Conservation (phyloP, 1,140 invertebrate species). For the Lepidostoma basale region DNA sequence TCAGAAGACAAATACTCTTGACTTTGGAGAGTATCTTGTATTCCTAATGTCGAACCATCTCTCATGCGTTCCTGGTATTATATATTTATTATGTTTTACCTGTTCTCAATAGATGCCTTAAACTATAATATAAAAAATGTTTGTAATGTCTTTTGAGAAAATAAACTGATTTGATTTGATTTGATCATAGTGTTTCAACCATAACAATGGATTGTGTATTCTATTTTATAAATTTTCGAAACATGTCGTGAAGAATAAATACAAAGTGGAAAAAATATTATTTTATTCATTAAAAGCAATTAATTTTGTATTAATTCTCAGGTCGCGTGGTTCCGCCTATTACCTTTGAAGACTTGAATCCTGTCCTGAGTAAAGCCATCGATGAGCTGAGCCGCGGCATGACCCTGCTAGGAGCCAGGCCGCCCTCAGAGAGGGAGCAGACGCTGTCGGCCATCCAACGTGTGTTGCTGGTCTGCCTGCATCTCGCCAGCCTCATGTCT, state of each 20-base stretch:
- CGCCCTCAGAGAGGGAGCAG: conserved; percentile 65
- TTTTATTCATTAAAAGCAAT: not conserved
- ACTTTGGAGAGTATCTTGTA: too few relatives aligned
- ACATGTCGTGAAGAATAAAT: too few relatives aligned
- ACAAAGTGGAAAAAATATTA: too few relatives aligned
- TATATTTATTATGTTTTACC: too few relatives aligned
- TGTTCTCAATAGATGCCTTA: too few relatives aligned
- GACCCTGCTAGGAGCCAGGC: conserved; percentile 59
- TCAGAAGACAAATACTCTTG: too few relatives aligned
- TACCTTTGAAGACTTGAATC: conserved; percentile 79
- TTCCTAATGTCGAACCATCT: too few relatives aligned
- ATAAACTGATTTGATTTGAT: too few relatives aligned
- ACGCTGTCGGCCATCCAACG: conserved; percentile 80
- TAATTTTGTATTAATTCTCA: conserved; percentile 40
- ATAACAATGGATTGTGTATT: not conserved
- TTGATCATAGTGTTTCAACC: too few relatives aligned
- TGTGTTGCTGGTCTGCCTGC: conserved; percentile 84
- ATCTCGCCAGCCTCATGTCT: conserved; percentile 78
- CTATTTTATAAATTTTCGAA: not conserved
- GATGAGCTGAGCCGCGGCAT: conserved; percentile 68
- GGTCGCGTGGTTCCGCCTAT: conserved; percentile 79
- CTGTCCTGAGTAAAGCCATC: conserved; percentile 81
- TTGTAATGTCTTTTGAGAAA: too few relatives aligned
- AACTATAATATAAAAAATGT: too few relatives aligned
- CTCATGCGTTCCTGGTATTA: too few relatives aligned